Evolutionary conservation across 2,888 invertebrate species (phyloP), one percentile per base, ranked within the genome.

Genomic region (Keiferia lycopersicella): DNA sequence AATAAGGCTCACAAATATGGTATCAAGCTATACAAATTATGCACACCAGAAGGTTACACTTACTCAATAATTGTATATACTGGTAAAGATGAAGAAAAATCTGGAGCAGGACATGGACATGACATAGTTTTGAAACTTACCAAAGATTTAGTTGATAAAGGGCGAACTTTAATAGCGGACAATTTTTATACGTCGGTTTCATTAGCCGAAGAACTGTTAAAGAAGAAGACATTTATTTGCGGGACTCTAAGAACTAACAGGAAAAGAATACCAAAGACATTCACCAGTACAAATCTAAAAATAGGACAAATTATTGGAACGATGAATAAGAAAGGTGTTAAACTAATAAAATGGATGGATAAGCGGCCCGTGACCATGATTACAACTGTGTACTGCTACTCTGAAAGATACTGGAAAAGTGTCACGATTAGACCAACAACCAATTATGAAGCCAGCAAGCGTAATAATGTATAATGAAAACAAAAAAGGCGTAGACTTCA

Each of bases 1-100:
- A 71, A 69, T 39, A 81, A 79, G 66, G 58, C 68, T 16, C 75
- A 77, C 62, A 72, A 72, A 61, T 81, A 78, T 62, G 80, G 80
- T 0, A 66, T 80, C 20, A 78, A 81, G 68, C 22, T 82, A 38
- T 79, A 79, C 63, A 75, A 79, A 67, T 58, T 76, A n/a, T 79
- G 80, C 64, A 70, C 73, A 59, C 68, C 69, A 16, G 72, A 73
- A 57, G 78, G 77, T 8, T 79, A 74, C 62, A 75, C 71, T 14
- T 72, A 53, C 41, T 61, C 63, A 18, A 61, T 67, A 26, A 67
- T 66, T 26, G 64, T 78, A 62, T 77, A 77, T 66, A 64, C 69
- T 8, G 75, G 73, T 14, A 74, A 71, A 57, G 65, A 48, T 50
- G 66, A 67, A 56, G 58, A 67, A 63, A 61, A 62, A 16, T 56